These are phyloP conservation scores for Picus viridis DNA, from an alignment of 2,797 vertebrate genomes.

Conservation along the genomic window DNA sequence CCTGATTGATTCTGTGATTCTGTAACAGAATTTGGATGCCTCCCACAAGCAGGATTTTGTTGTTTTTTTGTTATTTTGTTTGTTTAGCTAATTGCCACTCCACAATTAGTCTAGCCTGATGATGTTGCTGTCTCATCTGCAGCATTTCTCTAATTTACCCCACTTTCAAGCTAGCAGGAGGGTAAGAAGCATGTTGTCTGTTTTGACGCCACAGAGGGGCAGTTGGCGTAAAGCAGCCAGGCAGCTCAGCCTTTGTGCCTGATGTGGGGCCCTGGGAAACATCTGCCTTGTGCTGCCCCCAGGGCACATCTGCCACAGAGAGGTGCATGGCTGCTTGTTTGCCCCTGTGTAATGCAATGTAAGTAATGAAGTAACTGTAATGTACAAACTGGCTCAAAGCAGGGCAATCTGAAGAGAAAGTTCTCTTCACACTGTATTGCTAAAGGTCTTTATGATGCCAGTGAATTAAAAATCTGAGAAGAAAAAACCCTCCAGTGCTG, in stretches of 20 bases:
- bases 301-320: neutral
- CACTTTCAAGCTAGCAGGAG: neutral
- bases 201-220: neutral
- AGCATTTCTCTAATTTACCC: neutral
- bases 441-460: slow-evolving; percentile 46
- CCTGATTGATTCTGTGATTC: neutral
- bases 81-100: neutral
- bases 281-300: neutral
- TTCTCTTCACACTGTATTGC: slow-evolving; percentile 55
- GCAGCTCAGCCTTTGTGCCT: neutral
- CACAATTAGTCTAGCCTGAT: neutral
- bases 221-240: neutral
- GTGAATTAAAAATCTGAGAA: slow-evolving; percentile 55
- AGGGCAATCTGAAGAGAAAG: slow-evolving; percentile 1
- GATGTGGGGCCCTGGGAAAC: neutral
- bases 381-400: slow-evolving; percentile 18
- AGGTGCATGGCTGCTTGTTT: neutral
- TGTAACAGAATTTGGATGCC: neutral
- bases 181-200: neutral
- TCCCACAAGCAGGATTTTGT: neutral
- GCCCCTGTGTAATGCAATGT: slow-evolving; percentile 32
- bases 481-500: slow-evolving; percentile 32
- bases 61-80: neutral
- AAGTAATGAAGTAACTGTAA: neutral
- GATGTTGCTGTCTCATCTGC: neutral